phyloP scores from a whole-genome alignment of 1,140 invertebrate species.

The Temnothorax curvispinosus region DNA sequence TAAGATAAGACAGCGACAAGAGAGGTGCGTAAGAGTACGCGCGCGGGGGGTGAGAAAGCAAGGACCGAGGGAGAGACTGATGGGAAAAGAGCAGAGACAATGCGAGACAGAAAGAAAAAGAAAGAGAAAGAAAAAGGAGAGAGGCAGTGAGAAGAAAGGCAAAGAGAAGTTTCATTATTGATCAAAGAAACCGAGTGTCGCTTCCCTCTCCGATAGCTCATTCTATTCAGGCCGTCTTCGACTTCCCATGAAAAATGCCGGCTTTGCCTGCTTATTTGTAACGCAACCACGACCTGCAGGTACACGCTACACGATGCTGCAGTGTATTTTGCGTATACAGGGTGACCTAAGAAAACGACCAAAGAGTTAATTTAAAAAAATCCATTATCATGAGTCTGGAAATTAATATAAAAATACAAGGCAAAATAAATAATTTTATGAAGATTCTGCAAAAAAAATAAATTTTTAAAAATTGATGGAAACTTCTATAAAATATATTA shows the following conservation, averaged over 20 bases:
- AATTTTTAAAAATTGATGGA: not conserved
- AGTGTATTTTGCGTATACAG: not conserved
- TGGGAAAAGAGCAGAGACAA: constrained; percentile 24
- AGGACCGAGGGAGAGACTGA: not conserved
- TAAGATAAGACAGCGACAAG: constrained; percentile 67
- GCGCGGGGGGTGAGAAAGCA: not conserved
- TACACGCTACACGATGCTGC: constrained; percentile 38
- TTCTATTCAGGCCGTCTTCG: constrained; percentile 74
- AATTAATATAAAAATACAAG: not conserved
- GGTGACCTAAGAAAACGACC: not conserved
- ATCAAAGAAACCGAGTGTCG: constrained; percentile 78
- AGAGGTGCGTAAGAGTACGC: constrained; percentile 17
- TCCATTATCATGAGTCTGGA: not conserved
- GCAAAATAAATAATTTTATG: not conserved
- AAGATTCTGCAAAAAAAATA: not conserved
- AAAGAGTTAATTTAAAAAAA: not conserved
- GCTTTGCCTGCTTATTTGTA: constrained; percentile 61
- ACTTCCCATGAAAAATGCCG: constrained; percentile 76
- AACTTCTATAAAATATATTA: not conserved
- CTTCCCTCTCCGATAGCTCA: constrained; percentile 70
- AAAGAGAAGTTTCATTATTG: constrained; percentile 78
- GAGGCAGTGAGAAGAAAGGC: constrained; percentile 46
- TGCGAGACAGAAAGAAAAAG: constrained; percentile 25
- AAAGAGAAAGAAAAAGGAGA: constrained; percentile 28
- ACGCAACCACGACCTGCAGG: constrained; percentile 53